Evolutionary conservation across 2,113 vertebrate genomes (phyloP).

Genomic region (Felis chaus): DNA sequence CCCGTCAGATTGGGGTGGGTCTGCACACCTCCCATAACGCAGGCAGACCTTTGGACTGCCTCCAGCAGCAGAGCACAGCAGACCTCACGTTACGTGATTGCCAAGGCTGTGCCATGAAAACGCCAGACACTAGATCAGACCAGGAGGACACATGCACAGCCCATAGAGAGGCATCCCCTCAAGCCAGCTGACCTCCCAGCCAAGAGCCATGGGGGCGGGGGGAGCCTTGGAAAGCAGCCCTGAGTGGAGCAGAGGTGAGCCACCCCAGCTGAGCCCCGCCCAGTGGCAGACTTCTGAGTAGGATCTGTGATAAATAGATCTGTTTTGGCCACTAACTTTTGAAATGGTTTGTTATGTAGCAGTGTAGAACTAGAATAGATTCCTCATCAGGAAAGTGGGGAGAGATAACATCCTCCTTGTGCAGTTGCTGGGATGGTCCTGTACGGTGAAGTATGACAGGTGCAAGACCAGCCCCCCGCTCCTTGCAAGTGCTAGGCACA

Average conservation of each 20-base stretch:
- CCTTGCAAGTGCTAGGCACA: neutral
- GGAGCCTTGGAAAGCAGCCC: neutral
- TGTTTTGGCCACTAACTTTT: neutral
- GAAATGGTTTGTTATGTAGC: neutral
- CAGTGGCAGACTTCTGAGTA: neutral
- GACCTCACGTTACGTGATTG: fast-evolving
- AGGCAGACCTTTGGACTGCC: neutral
- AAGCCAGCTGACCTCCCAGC: neutral
- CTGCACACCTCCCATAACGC: neutral
- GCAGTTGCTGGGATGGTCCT: neutral
- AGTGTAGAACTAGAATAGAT: neutral
- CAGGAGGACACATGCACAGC: neutral
- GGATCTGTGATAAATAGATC: neutral
- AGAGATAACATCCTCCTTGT: neutral
- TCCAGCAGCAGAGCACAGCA: fast-evolving
- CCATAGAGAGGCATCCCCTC: neutral
- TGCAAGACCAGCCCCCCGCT: neutral
- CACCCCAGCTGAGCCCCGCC: neutral
- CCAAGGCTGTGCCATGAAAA: neutral
- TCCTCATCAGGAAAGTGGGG: neutral
- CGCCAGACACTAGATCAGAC: neutral
- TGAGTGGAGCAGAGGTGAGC: neutral
- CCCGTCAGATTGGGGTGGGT: too few relatives aligned
- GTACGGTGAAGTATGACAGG: neutral
- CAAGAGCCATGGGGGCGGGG: too few relatives aligned